Conservation (phyloP, 2,113 vertebrate genomes). For the Marcusenius ussheri region DNA sequence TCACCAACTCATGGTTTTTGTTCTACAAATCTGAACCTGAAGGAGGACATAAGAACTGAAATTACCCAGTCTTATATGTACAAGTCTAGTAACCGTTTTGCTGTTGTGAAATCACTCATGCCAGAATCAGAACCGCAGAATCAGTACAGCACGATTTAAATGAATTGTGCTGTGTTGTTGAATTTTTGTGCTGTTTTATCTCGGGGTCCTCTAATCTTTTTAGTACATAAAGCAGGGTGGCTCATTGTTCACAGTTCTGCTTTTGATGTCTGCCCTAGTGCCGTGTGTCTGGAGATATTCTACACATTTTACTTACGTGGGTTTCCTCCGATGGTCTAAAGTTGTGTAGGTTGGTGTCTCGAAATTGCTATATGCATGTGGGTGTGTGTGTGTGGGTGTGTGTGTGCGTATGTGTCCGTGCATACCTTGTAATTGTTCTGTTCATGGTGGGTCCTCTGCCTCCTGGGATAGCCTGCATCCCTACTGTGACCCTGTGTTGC, state of each 20-base stretch:
- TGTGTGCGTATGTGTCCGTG: background rate
- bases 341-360: background rate
- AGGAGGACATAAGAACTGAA: constrained; percentile 8
- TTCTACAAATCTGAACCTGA: constrained; percentile 17
- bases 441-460: background rate
- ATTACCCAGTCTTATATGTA: background rate
- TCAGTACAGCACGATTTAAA: background rate
- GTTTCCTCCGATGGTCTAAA: background rate
- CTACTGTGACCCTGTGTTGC: background rate
- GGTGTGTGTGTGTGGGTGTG: background rate
- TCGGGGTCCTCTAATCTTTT: background rate
- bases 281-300: background rate
- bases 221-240: background rate
- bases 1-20: constrained; percentile 22
- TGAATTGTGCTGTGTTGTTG: background rate
- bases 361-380: background rate
- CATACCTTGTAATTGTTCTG: background rate
- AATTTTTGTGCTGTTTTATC: background rate
- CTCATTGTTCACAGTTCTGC: background rate
- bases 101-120: background rate
- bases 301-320: background rate
- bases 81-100: background rate
- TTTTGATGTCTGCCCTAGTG: background rate
- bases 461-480: background rate
- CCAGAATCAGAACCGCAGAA: background rate